phyloP scores from a whole-genome alignment of 2,113 vertebrate species.

The Ondatra zibethicus region DNA sequence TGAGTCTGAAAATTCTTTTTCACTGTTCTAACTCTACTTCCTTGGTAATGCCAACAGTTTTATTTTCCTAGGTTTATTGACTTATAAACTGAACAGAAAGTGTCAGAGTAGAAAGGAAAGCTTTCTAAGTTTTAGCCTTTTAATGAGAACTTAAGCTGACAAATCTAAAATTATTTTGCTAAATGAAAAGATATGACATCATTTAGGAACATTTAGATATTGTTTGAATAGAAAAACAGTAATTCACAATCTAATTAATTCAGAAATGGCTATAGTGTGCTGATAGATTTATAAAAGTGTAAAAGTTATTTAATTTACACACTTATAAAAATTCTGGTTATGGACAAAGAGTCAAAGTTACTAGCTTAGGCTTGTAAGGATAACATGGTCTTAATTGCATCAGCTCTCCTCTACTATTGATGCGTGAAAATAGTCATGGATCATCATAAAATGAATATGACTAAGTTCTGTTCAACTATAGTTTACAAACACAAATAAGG shows the following conservation, averaged over 20 bases:
- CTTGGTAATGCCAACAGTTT: constrained; percentile 46
- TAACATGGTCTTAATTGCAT: neutral
- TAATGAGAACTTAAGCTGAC: constrained; percentile 60
- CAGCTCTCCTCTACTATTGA: neutral
- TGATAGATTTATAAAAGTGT: neutral
- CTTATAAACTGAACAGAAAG: constrained; percentile 62
- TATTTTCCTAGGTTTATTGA: constrained; percentile 65
- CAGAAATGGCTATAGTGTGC: neutral
- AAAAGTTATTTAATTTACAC: neutral
- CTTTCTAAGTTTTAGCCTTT: constrained; percentile 51
- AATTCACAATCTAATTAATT: constrained; percentile 60
- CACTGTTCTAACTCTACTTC: constrained; percentile 57
- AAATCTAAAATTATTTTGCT: constrained; percentile 77
- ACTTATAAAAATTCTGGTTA: neutral
- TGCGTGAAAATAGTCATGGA: neutral
- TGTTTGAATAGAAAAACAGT: constrained; percentile 63
- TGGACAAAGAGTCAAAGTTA: neutral
- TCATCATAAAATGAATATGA: neutral
- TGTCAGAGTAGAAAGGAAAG: constrained; percentile 59
- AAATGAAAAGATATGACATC: constrained; percentile 71
- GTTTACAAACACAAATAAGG: neutral
- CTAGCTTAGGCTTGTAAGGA: neutral
- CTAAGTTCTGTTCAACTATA: neutral
- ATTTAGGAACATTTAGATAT: constrained; percentile 75
- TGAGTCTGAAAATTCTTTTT: constrained; percentile 47